Evolutionary conservation across 2,113 vertebrate genomes (phyloP), one percentile per base, ranked within the genome.

Genomic region (Colaptes auratus): DNA sequence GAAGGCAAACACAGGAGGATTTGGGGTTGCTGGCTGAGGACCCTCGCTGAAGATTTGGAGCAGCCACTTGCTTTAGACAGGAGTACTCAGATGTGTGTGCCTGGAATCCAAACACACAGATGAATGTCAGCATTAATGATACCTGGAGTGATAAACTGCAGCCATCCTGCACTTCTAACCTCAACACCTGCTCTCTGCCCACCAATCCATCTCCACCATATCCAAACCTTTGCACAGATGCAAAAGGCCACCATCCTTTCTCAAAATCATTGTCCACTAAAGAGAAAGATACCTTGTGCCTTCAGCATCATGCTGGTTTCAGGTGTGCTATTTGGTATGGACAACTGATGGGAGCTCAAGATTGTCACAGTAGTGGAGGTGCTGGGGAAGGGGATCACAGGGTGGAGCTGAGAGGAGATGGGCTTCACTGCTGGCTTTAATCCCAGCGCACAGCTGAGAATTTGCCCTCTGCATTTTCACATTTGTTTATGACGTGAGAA

Each of bases 381-480:
- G 66, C 82, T 71, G 33, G 56, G 48, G 31, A 88, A 83, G 18
- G 50, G 53, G 23, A 42, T 46, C 23, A 33, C 27, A 69, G 65
- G 58, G 59, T 69, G 24, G 36, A 74, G 25, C 44, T 30, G 66
- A 50, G 76, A 67, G 23, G 86, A 94, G 60, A 80, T 6, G 72
- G 79, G 58, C 27, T 91, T 89, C 69, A 80, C 83, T 94, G 66
- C 61, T 86, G 74, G 67, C 78, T 89, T 91, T 91, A 93, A 95
- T 94, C 86, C 90, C 2, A 0, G 30, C 0, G 4, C 94, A 94
- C 80, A 94, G 90, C 91, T 96, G 95, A 91, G 91, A 95, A 96
- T 95, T 78, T 95, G 79, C 66, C 91, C 90, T 94, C 95, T 91
- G 72, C 27, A 20, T 78, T 91, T 88, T 55, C 65, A 69, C 50